These are phyloP conservation scores for Drosophila nebulosa DNA, from an alignment of 1,140 invertebrate genomes.

Conservation along the genomic window DNA sequence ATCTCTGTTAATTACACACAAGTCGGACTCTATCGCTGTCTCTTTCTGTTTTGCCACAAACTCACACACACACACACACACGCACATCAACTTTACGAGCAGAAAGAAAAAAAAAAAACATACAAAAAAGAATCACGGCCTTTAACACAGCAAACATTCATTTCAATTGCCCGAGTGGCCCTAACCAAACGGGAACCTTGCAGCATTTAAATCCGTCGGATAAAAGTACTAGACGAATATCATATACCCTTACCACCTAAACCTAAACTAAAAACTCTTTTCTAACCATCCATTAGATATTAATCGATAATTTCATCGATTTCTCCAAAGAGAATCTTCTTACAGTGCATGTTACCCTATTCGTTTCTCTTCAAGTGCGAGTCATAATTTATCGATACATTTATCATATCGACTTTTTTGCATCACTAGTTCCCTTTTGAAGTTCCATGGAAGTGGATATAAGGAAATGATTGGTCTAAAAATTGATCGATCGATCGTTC, in stretches of 20 bases:
- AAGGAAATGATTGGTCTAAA: no score
- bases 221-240: not conserved
- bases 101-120: not conserved
- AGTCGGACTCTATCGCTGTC: not conserved
- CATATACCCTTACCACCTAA: not conserved
- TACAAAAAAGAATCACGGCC: conserved; percentile 50
- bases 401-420: no score
- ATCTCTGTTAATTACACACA: conserved; percentile 41
- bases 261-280: not conserved
- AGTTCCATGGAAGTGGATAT: no score
- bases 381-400: no score
- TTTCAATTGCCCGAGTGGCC: conserved; percentile 65
- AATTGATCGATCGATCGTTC: no score
- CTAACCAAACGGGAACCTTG: conserved; percentile 25
- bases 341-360: no score
- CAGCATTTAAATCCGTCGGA: conserved; percentile 38
- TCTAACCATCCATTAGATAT: no score
- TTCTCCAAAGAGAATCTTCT: no score
- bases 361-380: no score
- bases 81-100: not conserved
- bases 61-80: not conserved
- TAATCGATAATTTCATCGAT: no score
- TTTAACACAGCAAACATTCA: conserved; percentile 74
- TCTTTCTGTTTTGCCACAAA: not conserved
- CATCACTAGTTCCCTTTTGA: no score